phyloP scores from a whole-genome alignment of 2,113 vertebrate genomes.

The Hydropotes inermis region DNA sequence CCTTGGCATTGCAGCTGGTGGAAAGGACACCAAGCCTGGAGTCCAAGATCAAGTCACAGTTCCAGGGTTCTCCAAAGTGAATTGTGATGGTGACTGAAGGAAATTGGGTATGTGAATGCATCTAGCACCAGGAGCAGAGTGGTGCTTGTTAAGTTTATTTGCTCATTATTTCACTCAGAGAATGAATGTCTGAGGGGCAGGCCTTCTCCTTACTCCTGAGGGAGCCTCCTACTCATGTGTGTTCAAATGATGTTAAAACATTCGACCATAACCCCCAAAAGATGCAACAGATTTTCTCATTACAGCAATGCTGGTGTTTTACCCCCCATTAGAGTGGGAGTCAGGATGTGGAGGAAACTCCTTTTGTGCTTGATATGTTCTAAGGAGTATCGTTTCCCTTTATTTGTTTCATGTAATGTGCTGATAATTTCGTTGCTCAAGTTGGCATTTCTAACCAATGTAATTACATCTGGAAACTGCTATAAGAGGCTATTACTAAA shows the following conservation, averaged over 20 bases:
- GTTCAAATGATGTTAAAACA: not conserved
- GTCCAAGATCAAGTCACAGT: not conserved
- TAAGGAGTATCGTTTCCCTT: constrained; percentile 9
- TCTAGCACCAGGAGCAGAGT: not conserved
- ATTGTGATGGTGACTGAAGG: not conserved
- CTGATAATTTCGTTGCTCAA: constrained; percentile 56
- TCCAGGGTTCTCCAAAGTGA: no score
- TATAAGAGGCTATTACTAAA: constrained; percentile 58
- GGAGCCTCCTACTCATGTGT: not conserved
- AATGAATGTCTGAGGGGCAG: not conserved
- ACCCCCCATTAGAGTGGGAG: not conserved
- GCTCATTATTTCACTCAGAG: not conserved
- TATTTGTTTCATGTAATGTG: constrained; percentile 46
- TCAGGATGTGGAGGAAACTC: not conserved
- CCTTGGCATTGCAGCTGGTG: not conserved
- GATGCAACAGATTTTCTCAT: not conserved
- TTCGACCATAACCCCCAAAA: not conserved
- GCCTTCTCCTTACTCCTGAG: not conserved
- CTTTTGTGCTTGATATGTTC: not conserved
- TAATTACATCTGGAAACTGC: constrained; percentile 63
- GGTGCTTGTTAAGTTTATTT: not conserved
- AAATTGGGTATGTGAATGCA: not conserved
- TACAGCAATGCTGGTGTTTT: not conserved
- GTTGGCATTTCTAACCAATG: constrained; percentile 60
- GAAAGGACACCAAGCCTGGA: not conserved